Percentiles rank a stretch among this genome's conserved stretches.
These are phyloP conservation scores for Aplocera efformata DNA, from an alignment of 2,888 invertebrate genomes.

Conservation along the genomic window DNA sequence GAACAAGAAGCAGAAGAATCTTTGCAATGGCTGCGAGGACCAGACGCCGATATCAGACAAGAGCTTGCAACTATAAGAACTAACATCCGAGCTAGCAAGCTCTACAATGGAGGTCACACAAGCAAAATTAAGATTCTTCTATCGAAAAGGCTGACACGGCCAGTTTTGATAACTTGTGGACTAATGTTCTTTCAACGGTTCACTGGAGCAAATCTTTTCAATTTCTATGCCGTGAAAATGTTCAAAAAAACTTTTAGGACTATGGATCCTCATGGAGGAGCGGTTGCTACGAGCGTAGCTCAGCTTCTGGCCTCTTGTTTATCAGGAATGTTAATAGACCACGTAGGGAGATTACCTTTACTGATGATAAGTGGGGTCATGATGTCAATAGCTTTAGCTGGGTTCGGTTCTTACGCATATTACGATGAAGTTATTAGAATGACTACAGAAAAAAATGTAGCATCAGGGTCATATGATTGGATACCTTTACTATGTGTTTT, in stretches of 20 bases:
- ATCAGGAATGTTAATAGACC: constrained; percentile 91
- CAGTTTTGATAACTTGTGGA: constrained; percentile 90
- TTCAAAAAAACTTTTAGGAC: constrained; percentile 90
- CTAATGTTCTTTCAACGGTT: constrained; percentile 94
- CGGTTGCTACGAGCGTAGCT: constrained; percentile 90
- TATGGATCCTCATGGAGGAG: constrained; percentile 90
- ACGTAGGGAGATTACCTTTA: constrained; percentile 90
- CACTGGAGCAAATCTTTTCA: constrained; percentile 90
- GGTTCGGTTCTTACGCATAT: constrained; percentile 92
- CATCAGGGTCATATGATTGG: constrained; percentile 85
- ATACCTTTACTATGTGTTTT: constrained; percentile 91
- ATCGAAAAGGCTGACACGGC: constrained; percentile 78
- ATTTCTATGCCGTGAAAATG: constrained; percentile 91
- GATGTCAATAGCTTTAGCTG: constrained; percentile 91
- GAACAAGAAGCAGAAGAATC: constrained; percentile 88
- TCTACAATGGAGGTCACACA: constrained; percentile 54
- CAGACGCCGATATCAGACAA: constrained; percentile 86
- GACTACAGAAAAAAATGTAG: constrained; percentile 49
- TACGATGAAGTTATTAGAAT: constrained; percentile 83
- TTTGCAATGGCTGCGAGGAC: constrained; percentile 89
- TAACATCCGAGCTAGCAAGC: constrained; percentile 81
- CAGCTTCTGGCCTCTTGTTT: constrained; percentile 90
- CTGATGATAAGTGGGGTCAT: constrained; percentile 90
- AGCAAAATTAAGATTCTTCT: constrained; percentile 59
- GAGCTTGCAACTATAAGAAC: constrained; percentile 86